Evolutionary conservation across 2,888 invertebrate species (phyloP).

Genomic region (Hydroisotoma schaefferi): DNA sequence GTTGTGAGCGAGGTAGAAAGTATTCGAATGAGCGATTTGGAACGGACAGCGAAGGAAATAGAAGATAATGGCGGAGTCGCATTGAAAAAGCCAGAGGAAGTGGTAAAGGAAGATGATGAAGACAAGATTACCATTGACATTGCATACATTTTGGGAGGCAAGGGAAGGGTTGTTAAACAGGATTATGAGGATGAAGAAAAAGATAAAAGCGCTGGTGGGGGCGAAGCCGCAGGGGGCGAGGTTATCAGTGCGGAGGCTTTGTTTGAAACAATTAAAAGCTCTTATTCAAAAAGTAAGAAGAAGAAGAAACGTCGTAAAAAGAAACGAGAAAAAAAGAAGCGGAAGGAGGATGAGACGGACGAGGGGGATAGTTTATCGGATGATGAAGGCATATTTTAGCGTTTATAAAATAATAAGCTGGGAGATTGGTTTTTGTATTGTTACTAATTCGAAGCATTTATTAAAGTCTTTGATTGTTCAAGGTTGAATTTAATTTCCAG

Average conservation of each 20-base stretch:
- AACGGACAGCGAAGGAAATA: conserved; percentile 12
- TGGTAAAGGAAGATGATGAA: neutral
- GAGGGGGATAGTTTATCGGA: too few species aligned
- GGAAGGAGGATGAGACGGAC: too few species aligned
- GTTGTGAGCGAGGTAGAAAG: neutral
- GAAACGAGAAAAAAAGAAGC: too few species aligned
- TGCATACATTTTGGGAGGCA: conserved; percentile 27
- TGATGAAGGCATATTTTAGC: too few species aligned
- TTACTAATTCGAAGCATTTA: too few species aligned
- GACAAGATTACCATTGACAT: conserved; percentile 24
- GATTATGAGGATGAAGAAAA: conserved; percentile 8
- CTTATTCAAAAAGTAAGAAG: too few species aligned
- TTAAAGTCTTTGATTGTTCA: too few species aligned
- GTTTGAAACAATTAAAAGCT: too few species aligned
- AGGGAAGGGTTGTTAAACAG: conserved; percentile 24
- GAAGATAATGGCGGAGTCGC: neutral
- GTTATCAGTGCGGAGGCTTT: neutral
- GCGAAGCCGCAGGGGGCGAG: conserved; percentile 10
- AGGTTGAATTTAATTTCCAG: too few species aligned
- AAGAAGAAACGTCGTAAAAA: conserved; percentile 11
- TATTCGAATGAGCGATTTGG: conserved; percentile 15
- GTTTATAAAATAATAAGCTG: too few species aligned
- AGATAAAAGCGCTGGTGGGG: conserved; percentile 2
- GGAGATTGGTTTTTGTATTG: too few species aligned
- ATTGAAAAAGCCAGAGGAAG: neutral